Evolutionary conservation across 2,113 vertebrate genomes (phyloP).

Genomic region (Promerops cafer): DNA sequence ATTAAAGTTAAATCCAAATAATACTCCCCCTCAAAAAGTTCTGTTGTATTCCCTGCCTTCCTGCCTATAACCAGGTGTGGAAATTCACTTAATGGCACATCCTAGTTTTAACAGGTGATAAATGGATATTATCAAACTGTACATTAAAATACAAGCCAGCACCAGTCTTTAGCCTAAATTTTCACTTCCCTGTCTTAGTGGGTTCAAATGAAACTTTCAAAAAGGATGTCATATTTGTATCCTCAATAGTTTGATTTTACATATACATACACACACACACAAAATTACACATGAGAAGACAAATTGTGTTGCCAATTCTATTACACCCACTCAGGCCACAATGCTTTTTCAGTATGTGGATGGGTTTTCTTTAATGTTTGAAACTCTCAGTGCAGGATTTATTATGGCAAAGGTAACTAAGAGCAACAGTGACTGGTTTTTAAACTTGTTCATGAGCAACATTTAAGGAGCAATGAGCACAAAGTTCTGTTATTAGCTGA

Average conservation of each 20-base stretch:
- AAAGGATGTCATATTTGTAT: neutral
- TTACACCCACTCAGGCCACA: neutral
- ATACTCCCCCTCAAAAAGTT: neutral
- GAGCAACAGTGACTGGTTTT: neutral
- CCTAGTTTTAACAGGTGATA: neutral
- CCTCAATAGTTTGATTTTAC: neutral
- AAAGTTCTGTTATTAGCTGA: constrained; percentile 2
- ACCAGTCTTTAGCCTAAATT: neutral
- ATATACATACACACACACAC: neutral
- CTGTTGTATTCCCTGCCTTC: neutral
- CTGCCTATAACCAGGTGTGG: neutral
- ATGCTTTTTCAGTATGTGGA: neutral
- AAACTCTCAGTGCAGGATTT: neutral
- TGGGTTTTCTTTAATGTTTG: neutral
- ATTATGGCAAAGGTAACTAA: neutral
- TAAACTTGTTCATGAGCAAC: neutral
- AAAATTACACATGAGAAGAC: neutral
- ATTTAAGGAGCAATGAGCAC: neutral
- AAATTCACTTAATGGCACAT: neutral
- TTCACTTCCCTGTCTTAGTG: neutral
- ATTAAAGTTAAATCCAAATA: neutral
- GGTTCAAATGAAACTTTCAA: neutral
- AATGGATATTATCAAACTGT: neutral
- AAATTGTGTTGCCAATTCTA: neutral
- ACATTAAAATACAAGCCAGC: neutral